These are phyloP conservation scores for Caradrina kadenii DNA, from an alignment of 2,888 invertebrate species.

Conservation along the genomic window DNA sequence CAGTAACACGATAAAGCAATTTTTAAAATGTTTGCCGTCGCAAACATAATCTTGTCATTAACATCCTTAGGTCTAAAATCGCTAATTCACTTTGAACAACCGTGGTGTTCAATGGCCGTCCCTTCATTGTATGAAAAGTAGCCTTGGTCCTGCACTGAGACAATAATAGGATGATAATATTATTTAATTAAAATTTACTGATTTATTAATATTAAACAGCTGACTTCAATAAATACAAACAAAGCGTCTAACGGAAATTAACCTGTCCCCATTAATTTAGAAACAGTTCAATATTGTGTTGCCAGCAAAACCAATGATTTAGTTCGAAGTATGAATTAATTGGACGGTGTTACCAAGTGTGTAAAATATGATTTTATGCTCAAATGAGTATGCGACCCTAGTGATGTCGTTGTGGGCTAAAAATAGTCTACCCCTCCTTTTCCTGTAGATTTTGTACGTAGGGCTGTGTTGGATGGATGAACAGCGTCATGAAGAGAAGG, in stretches of 20 bases:
- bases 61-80: no score
- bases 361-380: slow-evolving; percentile 58
- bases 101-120: no score
- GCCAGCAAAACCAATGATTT: slow-evolving; percentile 36
- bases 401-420: slow-evolving; percentile 47
- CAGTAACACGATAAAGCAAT: no score
- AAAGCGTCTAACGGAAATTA: slow-evolving; percentile 34
- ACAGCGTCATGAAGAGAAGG: slow-evolving; percentile 14
- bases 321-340: slow-evolving; percentile 45
- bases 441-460: slow-evolving; percentile 47
- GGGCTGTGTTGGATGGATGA: slow-evolving; percentile 39
- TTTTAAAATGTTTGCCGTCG: no score
- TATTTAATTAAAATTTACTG: no score
- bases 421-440: slow-evolving; percentile 49
- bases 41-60: no score
- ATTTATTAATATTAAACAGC: slow-evolving; percentile 6
- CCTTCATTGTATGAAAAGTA: no score
- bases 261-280: slow-evolving; percentile 34
- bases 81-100: no score
- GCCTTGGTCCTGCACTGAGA: no score
- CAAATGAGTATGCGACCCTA: slow-evolving; percentile 45
- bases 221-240: slow-evolving; percentile 12
- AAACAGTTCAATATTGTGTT: slow-evolving; percentile 22
- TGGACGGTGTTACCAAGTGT: slow-evolving; percentile 47
- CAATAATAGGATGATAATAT: no score